Evolutionary conservation across 2,113 vertebrate genomes (phyloP), one percentile per base, ranked within the genome.

Genomic region (Panthera leo): DNA sequence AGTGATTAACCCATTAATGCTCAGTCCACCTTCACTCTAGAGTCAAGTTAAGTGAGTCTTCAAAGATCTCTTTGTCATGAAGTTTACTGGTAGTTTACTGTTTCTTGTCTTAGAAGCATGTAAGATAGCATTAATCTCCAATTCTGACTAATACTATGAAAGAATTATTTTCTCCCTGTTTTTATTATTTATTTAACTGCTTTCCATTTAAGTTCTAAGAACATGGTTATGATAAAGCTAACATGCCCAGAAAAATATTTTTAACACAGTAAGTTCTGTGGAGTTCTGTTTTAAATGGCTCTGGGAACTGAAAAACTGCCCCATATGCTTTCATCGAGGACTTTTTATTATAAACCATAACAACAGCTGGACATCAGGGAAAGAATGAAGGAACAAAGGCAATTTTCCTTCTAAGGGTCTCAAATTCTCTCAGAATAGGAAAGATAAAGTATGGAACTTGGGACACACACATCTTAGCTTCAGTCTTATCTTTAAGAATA

Each of bases 171-270:
- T 79, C 89, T 75, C 55, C 75, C 31, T 58, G 15, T 94, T 65
- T 88, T 58, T 85, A 31, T 12, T 91, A 5, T 82, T 71, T 63
- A 51, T 63, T 78, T 83, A 83, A 18, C n/a, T 89, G 65, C 82
- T 94, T 91, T 88, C 65, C 21, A 1, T 96, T 87, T 94, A n/a
- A 84, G 12, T 93, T 91, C 12, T 89, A 53, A 93, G 67, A 95
- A 70, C 13, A 65, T 76, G 86, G 36, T 63, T 39, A 79, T 84
- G 55, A 63, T 85, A 53, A 48, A 45, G 34, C 71, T 90, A 76
- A 71, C 31, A 75, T 80, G 39, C 84, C 15, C 15, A n/a, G 48
- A 75, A 53, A 29, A 48, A 39, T 39, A 13, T 25, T 94, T 95
- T 87, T 45, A 82, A 42, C 10, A 78, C 39, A 83, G 0, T 80